These are phyloP conservation scores for Drosophila tani DNA, from an alignment of 1,140 invertebrate species.

Conservation along the genomic window DNA sequence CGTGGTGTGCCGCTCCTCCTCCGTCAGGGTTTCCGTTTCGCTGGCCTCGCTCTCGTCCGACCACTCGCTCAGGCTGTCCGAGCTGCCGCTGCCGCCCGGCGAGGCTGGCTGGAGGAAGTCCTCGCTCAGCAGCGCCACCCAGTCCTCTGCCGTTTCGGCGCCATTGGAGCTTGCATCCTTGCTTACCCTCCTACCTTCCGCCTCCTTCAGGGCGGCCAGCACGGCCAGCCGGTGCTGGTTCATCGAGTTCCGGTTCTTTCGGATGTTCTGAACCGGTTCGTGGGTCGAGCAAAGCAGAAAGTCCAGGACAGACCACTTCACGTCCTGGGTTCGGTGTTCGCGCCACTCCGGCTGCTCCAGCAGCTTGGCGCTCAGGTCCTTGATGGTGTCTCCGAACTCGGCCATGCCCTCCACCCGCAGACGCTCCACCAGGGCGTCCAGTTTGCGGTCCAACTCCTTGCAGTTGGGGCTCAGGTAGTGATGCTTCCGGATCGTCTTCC, in stretches of 20 bases:
- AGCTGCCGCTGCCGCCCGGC: neutral
- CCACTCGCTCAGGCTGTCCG: conserved; percentile 41
- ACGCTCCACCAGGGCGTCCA: conserved; percentile 65
- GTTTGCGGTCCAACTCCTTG: conserved; percentile 51
- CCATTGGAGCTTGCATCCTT: neutral
- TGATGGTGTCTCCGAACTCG: conserved; percentile 47
- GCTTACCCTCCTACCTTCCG: neutral
- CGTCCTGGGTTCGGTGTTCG: conserved; percentile 50
- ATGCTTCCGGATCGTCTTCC: conserved; percentile 53
- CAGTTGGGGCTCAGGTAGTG: conserved; percentile 53
- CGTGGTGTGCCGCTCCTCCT: no score
- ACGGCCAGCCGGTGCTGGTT: conserved; percentile 1
- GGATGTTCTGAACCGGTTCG: conserved; percentile 65
- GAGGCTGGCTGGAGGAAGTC: conserved; percentile 26
- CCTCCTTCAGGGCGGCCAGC: neutral
- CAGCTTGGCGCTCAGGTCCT: conserved; percentile 40
- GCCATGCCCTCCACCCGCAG: conserved; percentile 62
- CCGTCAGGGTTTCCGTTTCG: neutral
- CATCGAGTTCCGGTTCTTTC: conserved; percentile 40
- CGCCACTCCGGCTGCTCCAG: conserved; percentile 46
- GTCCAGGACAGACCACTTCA: conserved; percentile 70
- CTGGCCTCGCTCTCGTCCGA: conserved; percentile 4
- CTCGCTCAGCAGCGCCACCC: conserved; percentile 47
- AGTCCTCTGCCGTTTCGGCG: conserved; percentile 36
- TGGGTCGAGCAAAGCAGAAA: conserved; percentile 66